A percentile compares a stretch with the other conserved stretches of the same genome.
phyloP scores from a whole-genome alignment of 2,888 invertebrate species.

The Odontothrips loti region DNA sequence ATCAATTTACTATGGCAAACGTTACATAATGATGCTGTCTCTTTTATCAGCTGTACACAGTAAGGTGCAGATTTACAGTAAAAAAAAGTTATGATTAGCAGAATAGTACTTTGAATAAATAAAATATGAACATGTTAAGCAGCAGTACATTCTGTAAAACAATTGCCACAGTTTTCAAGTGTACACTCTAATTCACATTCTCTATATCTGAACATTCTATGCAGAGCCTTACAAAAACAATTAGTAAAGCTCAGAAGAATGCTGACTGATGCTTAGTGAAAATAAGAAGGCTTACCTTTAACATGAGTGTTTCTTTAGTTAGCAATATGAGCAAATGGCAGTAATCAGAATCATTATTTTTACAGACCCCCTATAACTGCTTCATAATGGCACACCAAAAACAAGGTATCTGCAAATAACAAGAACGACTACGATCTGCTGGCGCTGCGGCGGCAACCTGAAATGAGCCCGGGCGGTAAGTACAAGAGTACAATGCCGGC shows the following conservation, averaged over 20 bases:
- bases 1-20: not conserved
- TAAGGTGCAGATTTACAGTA: not conserved
- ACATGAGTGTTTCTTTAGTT: too few species aligned
- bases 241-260: not conserved
- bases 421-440: too few species aligned
- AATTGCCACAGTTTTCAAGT: not conserved
- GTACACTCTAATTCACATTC: slow-evolving; percentile 6
- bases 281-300: not conserved
- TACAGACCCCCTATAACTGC: too few species aligned
- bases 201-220: not conserved
- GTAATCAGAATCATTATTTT: too few species aligned
- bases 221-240: not conserved
- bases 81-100: not conserved
- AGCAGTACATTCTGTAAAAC: not conserved
- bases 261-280: not conserved
- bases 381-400: too few species aligned
- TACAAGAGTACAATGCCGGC: too few species aligned
- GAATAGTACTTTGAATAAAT: not conserved
- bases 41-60: too few species aligned
- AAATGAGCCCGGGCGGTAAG: too few species aligned
- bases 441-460: too few species aligned
- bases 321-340: too few species aligned
- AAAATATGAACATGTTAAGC: not conserved
- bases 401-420: too few species aligned
- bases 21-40: not conserved